Base-by-base conservation (phyloP, 2,113 vertebrate species). In the Morphnarchus princeps region DNA sequence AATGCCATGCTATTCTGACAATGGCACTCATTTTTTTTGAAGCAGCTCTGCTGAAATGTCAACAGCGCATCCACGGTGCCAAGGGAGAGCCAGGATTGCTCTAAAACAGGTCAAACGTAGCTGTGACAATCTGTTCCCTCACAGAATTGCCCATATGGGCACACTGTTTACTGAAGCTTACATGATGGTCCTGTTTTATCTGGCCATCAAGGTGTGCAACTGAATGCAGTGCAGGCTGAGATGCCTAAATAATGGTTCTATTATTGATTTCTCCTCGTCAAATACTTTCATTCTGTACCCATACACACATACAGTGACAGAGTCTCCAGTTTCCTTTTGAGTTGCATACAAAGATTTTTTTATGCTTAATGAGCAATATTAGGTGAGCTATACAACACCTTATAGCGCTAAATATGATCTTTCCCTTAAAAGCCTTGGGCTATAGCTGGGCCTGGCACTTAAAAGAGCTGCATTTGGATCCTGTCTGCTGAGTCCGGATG, bases 41-140 rank as follows among this genome's bases (percentile, higher is more conserved):
- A 80, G 81, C 50, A 52, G 24, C 70, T 80, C 74, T 59, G 59
- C 54, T 88, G 90, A 95, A 95, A 94, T 78, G 82, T 96, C 94
- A 96, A 21, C 62, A 59, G 76, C 10, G 0, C 71, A 96, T 73
- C 89, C 82, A 7, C 2, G 0, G 71, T 66, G 84, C 91, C 93
- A 86, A 86, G 71, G 89, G 91, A 90, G 59, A 95, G 42, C 47
- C 43, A 65, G 0, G 0, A 86, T 4, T 76, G 71, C 91, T 93
- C 73, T 83, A 71, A 95, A 95, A 16, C 89, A 96, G 89, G 93
- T 96, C 94, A 97, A 42, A 96, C 11, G 12, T 69, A 78, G 84
- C 82, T 90, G 57, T 81, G 74, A 91, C 84, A 95, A 95, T 93
- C 91, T 91, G 89, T 63, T 93, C 87, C 87, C 83, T 87, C 24